A percentile compares a stretch with the other conserved stretches of the same genome.
Evolutionary conservation across 2,797 vertebrate genomes (phyloP).

Genomic region (Aldrovandia affinis): DNA sequence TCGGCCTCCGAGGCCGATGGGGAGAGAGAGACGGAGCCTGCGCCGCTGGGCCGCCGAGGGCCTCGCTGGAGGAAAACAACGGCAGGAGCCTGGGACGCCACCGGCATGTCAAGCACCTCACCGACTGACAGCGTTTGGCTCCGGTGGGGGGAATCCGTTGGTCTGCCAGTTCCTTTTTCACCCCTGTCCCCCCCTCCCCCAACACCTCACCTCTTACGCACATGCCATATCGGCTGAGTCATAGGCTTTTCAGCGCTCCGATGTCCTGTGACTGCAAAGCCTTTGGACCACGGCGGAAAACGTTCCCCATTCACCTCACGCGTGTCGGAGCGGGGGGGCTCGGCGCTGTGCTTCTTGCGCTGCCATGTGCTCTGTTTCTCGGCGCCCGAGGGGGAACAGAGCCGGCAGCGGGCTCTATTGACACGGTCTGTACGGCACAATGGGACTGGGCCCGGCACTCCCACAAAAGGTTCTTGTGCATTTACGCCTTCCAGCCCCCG

Average conservation of each 20-base stretch:
- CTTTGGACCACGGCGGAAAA: constrained; percentile 43
- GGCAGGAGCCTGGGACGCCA: constrained; percentile 66
- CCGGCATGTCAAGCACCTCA: constrained; percentile 66
- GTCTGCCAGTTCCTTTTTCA: constrained; percentile 35
- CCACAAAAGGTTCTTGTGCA: not conserved
- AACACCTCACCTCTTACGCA: constrained; percentile 22
- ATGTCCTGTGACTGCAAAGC: constrained; percentile 46
- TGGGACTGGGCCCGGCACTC: not conserved
- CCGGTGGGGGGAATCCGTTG: constrained; percentile 18
- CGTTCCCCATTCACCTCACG: constrained; percentile 44
- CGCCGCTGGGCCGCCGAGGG: not conserved
- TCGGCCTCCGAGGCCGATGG: constrained; percentile 48
- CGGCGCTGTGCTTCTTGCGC: not conserved
- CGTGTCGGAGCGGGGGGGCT: not conserved
- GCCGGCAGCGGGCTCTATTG: not conserved
- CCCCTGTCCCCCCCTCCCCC: constrained; percentile 38
- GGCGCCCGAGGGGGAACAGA: not conserved
- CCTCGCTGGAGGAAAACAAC: constrained; percentile 52
- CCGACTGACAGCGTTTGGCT: constrained; percentile 50
- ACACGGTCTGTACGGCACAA: not conserved
- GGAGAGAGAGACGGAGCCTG: constrained; percentile 10
- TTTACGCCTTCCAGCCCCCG: not conserved
- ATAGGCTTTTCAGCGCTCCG: constrained; percentile 50
- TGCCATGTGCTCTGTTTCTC: no score
- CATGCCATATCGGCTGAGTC: constrained; percentile 45